Conservation (phyloP, 2,888 invertebrate species). For the Actias luna region DNA sequence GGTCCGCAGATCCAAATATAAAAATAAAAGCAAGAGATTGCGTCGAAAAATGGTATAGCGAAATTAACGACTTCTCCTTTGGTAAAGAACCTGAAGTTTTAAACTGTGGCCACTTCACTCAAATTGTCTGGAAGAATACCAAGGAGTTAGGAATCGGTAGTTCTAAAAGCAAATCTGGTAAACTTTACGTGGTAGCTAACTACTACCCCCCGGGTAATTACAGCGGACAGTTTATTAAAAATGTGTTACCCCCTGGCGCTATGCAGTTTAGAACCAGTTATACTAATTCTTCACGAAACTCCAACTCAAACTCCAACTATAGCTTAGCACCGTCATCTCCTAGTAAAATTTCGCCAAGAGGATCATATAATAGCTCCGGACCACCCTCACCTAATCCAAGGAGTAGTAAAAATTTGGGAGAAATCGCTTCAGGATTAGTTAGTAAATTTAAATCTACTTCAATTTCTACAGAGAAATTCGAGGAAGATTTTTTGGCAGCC, state of each 20-base stretch:
- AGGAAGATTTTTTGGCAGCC: slow-evolving; percentile 86
- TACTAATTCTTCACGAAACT: slow-evolving; percentile 40
- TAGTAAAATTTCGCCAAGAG: slow-evolving; percentile 21
- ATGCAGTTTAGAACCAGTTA: slow-evolving; percentile 54
- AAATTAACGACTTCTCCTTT: slow-evolving; percentile 86
- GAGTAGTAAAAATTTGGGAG: slow-evolving; percentile 59
- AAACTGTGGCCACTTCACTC: slow-evolving; percentile 86
- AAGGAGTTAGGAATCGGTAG: slow-evolving; percentile 88
- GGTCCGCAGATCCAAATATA: slow-evolving; percentile 85
- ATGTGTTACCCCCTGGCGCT: slow-evolving; percentile 83
- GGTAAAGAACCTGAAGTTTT: slow-evolving; percentile 84
- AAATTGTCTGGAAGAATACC: slow-evolving; percentile 91
- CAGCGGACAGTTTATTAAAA: slow-evolving; percentile 85
- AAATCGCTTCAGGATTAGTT: slow-evolving; percentile 61
- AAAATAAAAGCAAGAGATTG: slow-evolving; percentile 85
- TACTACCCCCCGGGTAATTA: slow-evolving; percentile 92
- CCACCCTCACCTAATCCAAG: slow-evolving; percentile 52
- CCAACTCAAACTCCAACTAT: slow-evolving; percentile 60
- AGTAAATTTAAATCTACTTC: slow-evolving; percentile 60
- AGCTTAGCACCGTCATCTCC: slow-evolving; percentile 50
- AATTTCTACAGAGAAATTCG: slow-evolving; percentile 77
- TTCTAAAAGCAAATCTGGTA: slow-evolving; percentile 88
- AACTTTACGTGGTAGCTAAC: slow-evolving; percentile 92
- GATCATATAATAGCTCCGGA: slow-evolving; percentile 25
- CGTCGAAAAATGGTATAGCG: slow-evolving; percentile 89